phyloP scores from a whole-genome alignment of 2,797 vertebrate species.

The Clarias platycephalus region DNA sequence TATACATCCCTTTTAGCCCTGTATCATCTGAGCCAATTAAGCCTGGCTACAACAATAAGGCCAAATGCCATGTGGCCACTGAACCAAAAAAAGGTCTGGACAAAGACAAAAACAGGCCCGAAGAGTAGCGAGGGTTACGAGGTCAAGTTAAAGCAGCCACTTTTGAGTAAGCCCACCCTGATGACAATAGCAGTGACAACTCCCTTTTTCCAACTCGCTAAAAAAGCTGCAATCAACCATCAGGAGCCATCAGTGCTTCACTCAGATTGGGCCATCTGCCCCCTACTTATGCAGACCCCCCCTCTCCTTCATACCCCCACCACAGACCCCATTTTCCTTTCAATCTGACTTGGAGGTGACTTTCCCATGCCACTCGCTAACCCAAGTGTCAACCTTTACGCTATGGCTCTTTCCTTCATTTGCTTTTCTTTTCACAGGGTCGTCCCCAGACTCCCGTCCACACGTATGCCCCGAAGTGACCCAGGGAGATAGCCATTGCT shows the following conservation, averaged over 20 bases:
- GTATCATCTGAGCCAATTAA: conserved; percentile 33
- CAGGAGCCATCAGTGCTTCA: conserved; percentile 56
- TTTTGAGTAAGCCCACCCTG: conserved; percentile 60
- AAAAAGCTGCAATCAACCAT: conserved; percentile 62
- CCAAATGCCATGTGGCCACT: conserved; percentile 62
- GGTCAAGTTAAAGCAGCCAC: conserved; percentile 68
- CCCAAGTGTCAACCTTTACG: conserved; percentile 63
- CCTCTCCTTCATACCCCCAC: conserved; percentile 60
- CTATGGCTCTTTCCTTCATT: conserved; percentile 54
- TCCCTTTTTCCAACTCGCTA: conserved; percentile 64
- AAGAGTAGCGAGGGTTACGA: conserved; percentile 56
- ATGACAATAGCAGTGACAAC: conserved; percentile 73
- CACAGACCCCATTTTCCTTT: conserved; percentile 62
- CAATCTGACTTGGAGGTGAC: conserved; percentile 73
- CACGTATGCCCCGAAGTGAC: conserved; percentile 55
- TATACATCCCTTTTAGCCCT: conserved; percentile 17
- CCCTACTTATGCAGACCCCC: conserved; percentile 65
- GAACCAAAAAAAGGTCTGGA: conserved; percentile 62
- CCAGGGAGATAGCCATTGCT: conserved; percentile 53
- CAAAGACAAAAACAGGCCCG: conserved; percentile 60
- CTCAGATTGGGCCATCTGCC: conserved; percentile 75
- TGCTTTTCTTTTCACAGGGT: conserved; percentile 58
- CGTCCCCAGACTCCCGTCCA: conserved; percentile 61
- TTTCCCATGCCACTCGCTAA: conserved; percentile 79
- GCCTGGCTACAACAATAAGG: conserved; percentile 57